These are phyloP conservation scores for Mimas tiliae DNA, from an alignment of 2,888 invertebrate genomes.

Conservation along the genomic window DNA sequence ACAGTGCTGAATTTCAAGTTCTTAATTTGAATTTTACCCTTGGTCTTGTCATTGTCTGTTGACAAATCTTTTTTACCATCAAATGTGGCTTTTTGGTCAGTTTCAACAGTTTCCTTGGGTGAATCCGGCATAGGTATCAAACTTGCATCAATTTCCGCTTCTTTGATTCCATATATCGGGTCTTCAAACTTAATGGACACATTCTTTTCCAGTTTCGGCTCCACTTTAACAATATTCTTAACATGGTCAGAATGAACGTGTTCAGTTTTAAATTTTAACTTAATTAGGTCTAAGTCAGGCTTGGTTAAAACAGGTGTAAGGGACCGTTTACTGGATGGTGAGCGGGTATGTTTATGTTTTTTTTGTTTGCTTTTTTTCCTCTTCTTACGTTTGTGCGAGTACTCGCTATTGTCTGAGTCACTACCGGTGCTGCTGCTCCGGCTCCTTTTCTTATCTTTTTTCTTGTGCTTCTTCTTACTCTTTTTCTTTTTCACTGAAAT, in stretches of 20 bases:
- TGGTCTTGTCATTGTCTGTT: conserved; percentile 68
- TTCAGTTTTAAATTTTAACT: conserved; percentile 47
- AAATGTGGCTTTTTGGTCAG: conserved; percentile 48
- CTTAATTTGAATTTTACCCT: conserved; percentile 87
- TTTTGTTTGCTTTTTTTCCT: conserved; percentile 82
- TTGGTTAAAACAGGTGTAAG: conserved; percentile 59
- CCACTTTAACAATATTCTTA: conserved; percentile 48
- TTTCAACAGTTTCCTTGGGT: conserved; percentile 57
- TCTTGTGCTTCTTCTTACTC: conserved; percentile 86
- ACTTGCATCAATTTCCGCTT: conserved; percentile 61
- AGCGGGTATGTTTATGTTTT: conserved; percentile 58
- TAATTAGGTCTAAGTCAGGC: conserved; percentile 46
- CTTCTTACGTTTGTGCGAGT: conserved; percentile 83
- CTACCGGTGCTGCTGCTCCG: conserved; percentile 71
- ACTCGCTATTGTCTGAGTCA: conserved; percentile 73
- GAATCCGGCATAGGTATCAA: conserved; percentile 73
- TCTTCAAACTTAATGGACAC: conserved; percentile 32
- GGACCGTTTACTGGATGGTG: conserved; percentile 55
- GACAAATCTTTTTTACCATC: conserved; percentile 47
- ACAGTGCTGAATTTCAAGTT: conserved; percentile 88
- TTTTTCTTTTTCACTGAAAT: conserved; percentile 77
- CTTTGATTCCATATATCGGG: conserved; percentile 49
- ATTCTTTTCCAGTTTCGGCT: conserved; percentile 39
- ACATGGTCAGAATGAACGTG: conserved; percentile 47
- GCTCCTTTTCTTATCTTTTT: conserved; percentile 82